Evolutionary conservation across 2,113 vertebrate species (phyloP).

Genomic region (Bombycilla garrulus): DNA sequence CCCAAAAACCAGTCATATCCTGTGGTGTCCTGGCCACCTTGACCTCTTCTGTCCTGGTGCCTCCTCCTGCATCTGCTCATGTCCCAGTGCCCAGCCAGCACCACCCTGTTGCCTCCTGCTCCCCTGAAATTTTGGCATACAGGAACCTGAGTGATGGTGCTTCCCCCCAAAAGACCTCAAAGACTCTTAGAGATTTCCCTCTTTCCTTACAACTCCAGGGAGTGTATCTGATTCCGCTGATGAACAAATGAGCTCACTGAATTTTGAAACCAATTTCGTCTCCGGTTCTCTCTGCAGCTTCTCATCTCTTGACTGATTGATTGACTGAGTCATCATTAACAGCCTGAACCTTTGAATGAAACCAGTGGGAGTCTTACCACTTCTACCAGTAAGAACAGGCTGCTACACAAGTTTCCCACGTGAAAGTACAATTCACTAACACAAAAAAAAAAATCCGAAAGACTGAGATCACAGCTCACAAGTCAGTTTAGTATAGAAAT

Average conservation of each 20-base stretch:
- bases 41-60: neutral
- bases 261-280: slow-evolving; percentile 21
- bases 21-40: neutral
- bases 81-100: neutral
- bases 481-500: neutral
- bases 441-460: neutral
- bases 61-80: accelerated
- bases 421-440: slow-evolving; percentile 18
- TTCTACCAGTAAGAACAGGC: slow-evolving; percentile 37
- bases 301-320: slow-evolving; percentile 18
- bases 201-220: neutral
- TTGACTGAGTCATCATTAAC: slow-evolving; percentile 60
- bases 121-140: neutral
- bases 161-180: neutral
- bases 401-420: slow-evolving; percentile 3
- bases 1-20: neutral
- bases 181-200: neutral
- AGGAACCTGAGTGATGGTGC: neutral
- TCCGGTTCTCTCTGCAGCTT: neutral
- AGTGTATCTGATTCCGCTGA: neutral
- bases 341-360: slow-evolving; percentile 58
- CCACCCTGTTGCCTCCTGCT: neutral
- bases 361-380: slow-evolving; percentile 50
- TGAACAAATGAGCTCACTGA: slow-evolving; percentile 18
- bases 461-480: neutral